Conservation (phyloP, 2,113 vertebrate species). For the Chamaea fasciata region DNA sequence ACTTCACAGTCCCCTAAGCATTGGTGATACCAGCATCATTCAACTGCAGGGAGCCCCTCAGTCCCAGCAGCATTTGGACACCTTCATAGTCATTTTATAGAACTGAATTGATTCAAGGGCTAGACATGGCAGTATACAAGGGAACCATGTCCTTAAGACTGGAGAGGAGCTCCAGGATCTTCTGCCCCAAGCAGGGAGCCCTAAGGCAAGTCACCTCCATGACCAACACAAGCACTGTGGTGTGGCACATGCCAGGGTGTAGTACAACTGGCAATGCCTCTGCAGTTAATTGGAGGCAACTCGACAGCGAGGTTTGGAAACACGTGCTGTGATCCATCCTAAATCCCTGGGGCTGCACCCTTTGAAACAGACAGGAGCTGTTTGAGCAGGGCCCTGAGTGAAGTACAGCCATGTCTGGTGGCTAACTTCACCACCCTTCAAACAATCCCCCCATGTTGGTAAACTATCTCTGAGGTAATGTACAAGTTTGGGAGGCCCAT, state of each 20-base stretch:
- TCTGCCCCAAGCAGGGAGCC: not conserved
- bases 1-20: not conserved
- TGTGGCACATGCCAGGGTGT: not conserved
- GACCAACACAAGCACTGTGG: not conserved
- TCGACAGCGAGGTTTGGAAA: not conserved
- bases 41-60: not conserved
- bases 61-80: not conserved
- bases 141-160: not conserved
- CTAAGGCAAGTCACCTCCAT: not conserved
- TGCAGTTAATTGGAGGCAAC: not conserved
- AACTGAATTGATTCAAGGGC: not conserved
- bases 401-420: not conserved
- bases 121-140: not conserved
- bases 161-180: not conserved
- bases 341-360: not conserved
- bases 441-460: not conserved
- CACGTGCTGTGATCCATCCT: rapidly evolving
- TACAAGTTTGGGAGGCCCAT: not conserved
- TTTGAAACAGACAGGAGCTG: rapidly evolving
- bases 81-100: not conserved
- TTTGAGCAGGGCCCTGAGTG: not conserved
- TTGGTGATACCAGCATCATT: rapidly evolving
- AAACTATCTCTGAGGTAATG: rapidly evolving
- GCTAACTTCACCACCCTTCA: not conserved
- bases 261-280: not conserved